Conservation (phyloP, 2,888 invertebrate species). For the Andrena dorsata region DNA sequence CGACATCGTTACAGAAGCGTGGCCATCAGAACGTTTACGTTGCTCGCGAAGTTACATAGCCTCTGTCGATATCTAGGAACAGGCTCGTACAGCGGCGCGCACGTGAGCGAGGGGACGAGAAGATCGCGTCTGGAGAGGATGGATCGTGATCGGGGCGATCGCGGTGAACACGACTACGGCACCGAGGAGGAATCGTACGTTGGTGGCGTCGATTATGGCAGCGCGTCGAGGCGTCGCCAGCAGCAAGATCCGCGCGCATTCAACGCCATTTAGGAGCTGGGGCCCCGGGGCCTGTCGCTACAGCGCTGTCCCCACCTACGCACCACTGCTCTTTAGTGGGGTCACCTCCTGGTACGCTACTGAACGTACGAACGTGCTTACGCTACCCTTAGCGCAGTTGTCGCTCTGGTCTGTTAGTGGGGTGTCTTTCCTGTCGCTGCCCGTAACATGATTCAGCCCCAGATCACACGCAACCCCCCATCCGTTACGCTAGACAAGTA, state of each 20-base stretch:
- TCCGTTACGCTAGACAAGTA: conserved; percentile 15
- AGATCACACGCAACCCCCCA: conserved; percentile 28
- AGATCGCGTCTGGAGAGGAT: conserved; percentile 82
- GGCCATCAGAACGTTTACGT: not conserved
- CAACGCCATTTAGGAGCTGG: conserved; percentile 90
- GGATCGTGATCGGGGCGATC: conserved; percentile 85
- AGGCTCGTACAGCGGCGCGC: conserved; percentile 76
- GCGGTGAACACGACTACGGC: conserved; percentile 84
- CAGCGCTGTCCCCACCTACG: conserved; percentile 84
- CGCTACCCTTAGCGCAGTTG: conserved; percentile 62
- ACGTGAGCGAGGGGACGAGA: conserved; percentile 80
- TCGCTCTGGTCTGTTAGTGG: conserved; percentile 71
- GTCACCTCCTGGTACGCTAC: conserved; percentile 68
- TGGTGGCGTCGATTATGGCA: conserved; percentile 86
- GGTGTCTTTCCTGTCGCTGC: conserved; percentile 70
- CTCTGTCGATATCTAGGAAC: conserved; percentile 51
- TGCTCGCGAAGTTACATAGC: not conserved
- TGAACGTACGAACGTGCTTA: conserved; percentile 80
- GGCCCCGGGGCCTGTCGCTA: conserved; percentile 85
- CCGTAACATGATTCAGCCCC: conserved; percentile 33
- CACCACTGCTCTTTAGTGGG: conserved; percentile 83
- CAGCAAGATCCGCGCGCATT: conserved; percentile 87
- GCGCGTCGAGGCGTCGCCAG: conserved; percentile 87
- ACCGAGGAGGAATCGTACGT: conserved; percentile 85
- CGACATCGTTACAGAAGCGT: conserved; percentile 19